Evolutionary conservation across 2,113 vertebrate species (phyloP).

Genomic region (Gorsachius goisagi): DNA sequence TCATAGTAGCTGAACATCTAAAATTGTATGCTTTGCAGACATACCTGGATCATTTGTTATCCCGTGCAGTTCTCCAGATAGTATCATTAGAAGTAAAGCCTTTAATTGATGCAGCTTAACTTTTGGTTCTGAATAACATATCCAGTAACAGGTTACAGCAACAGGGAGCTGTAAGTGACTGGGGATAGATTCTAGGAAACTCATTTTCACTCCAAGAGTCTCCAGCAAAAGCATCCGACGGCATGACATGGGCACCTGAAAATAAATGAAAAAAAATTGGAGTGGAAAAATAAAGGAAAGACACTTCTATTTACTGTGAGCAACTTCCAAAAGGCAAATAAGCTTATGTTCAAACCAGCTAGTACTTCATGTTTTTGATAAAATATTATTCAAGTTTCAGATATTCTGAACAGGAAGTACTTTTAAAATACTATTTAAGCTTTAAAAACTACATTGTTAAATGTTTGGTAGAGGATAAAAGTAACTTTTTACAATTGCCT

Average conservation of each 20-base stretch:
- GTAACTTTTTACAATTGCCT: background rate
- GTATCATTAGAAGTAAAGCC: conserved; percentile 80
- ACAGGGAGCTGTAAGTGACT: conserved; percentile 71
- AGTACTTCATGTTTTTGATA: background rate
- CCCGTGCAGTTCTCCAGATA: conserved; percentile 66
- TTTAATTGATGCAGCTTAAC: conserved; percentile 72
- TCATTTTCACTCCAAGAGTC: conserved; percentile 70
- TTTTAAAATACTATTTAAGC: background rate
- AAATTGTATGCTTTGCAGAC: background rate
- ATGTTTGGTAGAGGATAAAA: background rate
- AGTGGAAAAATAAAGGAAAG: background rate
- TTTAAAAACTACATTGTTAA: background rate
- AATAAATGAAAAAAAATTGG: background rate
- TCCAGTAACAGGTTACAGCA: conserved; percentile 83
- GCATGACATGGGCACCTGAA: conserved; percentile 54
- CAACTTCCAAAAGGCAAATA: background rate
- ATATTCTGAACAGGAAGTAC: background rate
- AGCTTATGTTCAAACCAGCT: background rate
- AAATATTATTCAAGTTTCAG: background rate
- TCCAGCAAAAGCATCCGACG: conserved; percentile 75
- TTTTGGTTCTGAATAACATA: conserved; percentile 62
- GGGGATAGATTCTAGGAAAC: conserved; percentile 61
- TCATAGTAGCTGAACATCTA: background rate
- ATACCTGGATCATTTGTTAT: conserved; percentile 48
- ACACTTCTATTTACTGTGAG: background rate